Evolutionary conservation across 2,888 invertebrate species (phyloP).

Genomic region (Calliphora vomitoria): DNA sequence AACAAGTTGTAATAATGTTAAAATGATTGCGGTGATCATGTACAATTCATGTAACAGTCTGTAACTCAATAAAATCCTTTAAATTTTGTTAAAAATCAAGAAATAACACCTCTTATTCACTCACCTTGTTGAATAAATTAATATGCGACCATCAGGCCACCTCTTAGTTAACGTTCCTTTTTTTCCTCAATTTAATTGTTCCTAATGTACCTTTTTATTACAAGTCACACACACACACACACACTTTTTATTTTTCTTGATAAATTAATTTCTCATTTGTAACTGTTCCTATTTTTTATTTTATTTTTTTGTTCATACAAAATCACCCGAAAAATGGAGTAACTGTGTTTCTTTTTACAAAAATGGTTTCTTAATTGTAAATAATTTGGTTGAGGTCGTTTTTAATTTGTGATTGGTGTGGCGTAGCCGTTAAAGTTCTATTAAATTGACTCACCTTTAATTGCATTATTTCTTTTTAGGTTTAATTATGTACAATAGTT

Average conservation of each 20-base stretch:
- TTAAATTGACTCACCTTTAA: constrained; percentile 43
- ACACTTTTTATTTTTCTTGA: constrained; percentile 19
- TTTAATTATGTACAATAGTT: neutral
- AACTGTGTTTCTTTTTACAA: neutral
- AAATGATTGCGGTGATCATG: too few relatives aligned
- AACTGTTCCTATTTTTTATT: constrained; percentile 31
- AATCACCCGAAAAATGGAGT: constrained; percentile 51
- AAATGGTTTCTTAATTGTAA: constrained; percentile 40
- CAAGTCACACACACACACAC: constrained; percentile 15
- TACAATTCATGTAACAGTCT: too few relatives aligned
- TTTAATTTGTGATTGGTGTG: constrained; percentile 1
- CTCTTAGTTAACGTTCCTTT: constrained; percentile 29
- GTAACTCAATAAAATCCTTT: neutral
- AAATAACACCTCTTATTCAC: constrained; percentile 21
- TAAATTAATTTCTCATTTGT: constrained; percentile 73
- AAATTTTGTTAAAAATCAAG: neutral
- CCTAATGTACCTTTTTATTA: constrained; percentile 32
- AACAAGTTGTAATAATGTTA: too few relatives aligned
- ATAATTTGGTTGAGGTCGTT: constrained; percentile 28
- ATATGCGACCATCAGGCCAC: constrained; percentile 21
- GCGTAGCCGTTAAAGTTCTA: constrained; percentile 20
- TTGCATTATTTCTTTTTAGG: constrained; percentile 6
- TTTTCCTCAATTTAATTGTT: constrained; percentile 49
- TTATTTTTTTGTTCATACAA: constrained; percentile 7
- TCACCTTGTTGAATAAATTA: constrained; percentile 11